phyloP scores from a whole-genome alignment of 2,888 invertebrate species.

The Antheraea yamamai region DNA sequence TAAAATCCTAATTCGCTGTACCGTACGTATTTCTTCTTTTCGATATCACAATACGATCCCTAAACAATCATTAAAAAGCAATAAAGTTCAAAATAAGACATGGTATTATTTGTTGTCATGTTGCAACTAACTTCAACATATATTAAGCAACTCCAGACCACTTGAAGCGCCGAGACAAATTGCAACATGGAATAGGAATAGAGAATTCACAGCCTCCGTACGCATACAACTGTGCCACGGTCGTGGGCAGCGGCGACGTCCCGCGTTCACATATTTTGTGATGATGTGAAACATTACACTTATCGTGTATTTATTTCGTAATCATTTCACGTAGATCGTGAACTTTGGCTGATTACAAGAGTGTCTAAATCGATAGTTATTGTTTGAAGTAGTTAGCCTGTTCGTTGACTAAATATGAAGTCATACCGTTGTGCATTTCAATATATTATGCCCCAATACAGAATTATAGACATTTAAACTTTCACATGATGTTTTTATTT shows the following conservation, averaged over 20 bases:
- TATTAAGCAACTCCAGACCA: neutral
- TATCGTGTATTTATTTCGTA: neutral
- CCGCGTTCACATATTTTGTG: neutral
- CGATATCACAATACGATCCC: too few species aligned
- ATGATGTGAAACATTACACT: neutral
- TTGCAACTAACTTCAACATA: neutral
- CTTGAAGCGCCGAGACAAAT: slow-evolving; percentile 1
- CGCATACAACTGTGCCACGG: neutral
- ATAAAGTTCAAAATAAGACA: neutral
- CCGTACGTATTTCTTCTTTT: too few species aligned
- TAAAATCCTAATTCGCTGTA: too few species aligned
- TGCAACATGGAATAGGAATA: neutral
- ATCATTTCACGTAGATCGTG: neutral
- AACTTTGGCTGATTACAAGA: neutral
- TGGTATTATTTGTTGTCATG: neutral
- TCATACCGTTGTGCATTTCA: neutral
- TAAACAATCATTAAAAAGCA: too few species aligned
- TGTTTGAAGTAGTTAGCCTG: neutral
- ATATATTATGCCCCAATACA: neutral
- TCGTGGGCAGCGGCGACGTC: neutral
- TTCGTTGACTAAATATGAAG: neutral
- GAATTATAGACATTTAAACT: neutral
- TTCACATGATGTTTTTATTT: neutral
- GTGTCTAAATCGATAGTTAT: neutral
- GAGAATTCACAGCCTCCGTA: neutral